phyloP scores from a whole-genome alignment of 1,140 invertebrate genomes.

The Zaprionus capensis region DNA sequence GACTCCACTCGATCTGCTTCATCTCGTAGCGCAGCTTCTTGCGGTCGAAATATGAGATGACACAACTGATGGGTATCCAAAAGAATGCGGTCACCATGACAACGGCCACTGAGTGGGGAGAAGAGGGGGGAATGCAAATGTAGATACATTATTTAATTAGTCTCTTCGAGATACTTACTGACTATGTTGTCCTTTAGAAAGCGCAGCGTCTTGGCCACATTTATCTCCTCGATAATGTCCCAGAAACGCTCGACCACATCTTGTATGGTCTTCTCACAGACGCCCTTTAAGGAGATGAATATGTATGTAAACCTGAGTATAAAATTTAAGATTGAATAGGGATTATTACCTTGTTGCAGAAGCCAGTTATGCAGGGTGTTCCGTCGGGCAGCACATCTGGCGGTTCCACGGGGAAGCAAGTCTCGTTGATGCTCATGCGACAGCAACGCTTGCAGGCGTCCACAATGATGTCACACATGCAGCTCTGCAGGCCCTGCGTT shows the following conservation, averaged over 20 bases:
- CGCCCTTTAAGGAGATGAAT: conserved; percentile 87
- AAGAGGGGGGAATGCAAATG: background rate
- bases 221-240: conserved; percentile 98
- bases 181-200: conserved; percentile 95
- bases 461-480: conserved; percentile 97
- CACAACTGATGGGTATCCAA: conserved; percentile 95
- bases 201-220: conserved; percentile 95
- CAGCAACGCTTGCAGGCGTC: conserved; percentile 89
- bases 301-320: background rate
- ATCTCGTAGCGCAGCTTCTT: conserved; percentile 86
- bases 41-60: conserved; percentile 92
- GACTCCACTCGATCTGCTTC: conserved; percentile 86
- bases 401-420: conserved; percentile 94
- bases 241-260: conserved; percentile 97
- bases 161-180: conserved; percentile 85
- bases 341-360: conserved; percentile 92
- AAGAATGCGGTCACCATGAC: conserved; percentile 94
- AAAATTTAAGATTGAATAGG: background rate
- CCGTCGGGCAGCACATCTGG: conserved; percentile 95
- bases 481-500: conserved; percentile 95
- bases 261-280: conserved; percentile 97
- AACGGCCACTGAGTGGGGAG: conserved; percentile 86
- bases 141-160: background rate
- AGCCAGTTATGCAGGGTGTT: conserved; percentile 97
- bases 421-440: conserved; percentile 94